Conservation (phyloP, 2,888 invertebrate genomes). For the Cosmia pyralina region DNA sequence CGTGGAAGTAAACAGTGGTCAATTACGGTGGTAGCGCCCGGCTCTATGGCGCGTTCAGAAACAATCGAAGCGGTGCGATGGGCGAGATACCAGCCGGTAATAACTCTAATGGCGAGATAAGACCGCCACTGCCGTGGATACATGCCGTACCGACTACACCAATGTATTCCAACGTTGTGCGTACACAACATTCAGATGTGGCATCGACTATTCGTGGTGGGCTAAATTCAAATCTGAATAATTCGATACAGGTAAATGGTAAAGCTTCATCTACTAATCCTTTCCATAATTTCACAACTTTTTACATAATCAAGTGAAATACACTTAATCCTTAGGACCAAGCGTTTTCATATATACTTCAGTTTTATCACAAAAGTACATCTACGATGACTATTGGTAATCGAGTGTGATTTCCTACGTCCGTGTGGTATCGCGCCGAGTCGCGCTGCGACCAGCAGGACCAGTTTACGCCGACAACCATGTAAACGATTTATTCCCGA, state of each 20-base stretch:
- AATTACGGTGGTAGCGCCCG: slow-evolving; percentile 87
- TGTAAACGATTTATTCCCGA: slow-evolving; percentile 90
- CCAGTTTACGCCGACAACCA: slow-evolving; percentile 90
- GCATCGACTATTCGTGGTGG: slow-evolving; percentile 63
- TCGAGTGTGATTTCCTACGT: slow-evolving; percentile 81
- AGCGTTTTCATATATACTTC: neutral
- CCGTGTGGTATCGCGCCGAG: slow-evolving; percentile 70
- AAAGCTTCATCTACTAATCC: neutral
- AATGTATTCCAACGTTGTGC: slow-evolving; percentile 76
- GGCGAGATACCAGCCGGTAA: slow-evolving; percentile 88
- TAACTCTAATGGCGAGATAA: slow-evolving; percentile 90
- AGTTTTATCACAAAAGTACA: slow-evolving; percentile 47
- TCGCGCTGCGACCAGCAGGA: slow-evolving; percentile 79
- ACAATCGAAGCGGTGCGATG: slow-evolving; percentile 90
- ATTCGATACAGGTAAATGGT: neutral
- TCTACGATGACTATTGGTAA: slow-evolving; percentile 66
- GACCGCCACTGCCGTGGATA: slow-evolving; percentile 83
- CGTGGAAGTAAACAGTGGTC: slow-evolving; percentile 89
- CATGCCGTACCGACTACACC: slow-evolving; percentile 75
- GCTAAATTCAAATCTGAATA: slow-evolving; percentile 8
- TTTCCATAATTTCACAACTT: neutral
- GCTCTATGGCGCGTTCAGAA: slow-evolving; percentile 86
- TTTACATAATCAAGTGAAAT: neutral
- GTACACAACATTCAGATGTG: slow-evolving; percentile 79
- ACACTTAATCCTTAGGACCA: neutral